Percentiles rank a stretch among this genome's conserved stretches.
Evolutionary conservation across 1,140 invertebrate species (phyloP).

Genomic region (Caenorhabditis inopinata): DNA sequence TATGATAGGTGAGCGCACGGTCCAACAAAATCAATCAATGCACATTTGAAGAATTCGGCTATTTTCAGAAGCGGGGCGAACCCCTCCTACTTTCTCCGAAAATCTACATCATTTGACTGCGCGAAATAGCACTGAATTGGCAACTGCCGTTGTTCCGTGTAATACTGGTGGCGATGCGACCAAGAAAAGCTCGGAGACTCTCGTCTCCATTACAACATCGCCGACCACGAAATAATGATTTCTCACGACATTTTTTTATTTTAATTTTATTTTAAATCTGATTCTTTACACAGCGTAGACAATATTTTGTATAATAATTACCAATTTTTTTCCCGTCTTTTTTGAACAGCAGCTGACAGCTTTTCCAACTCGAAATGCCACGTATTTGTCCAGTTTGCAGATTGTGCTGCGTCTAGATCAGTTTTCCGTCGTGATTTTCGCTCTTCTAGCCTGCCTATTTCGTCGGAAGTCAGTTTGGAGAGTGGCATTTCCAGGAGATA

Average conservation of each 20-base stretch:
- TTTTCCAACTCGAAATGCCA: neutral
- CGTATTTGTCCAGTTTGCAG: neutral
- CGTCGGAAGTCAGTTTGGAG: neutral
- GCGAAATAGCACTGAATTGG: too few relatives aligned
- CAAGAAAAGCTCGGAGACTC: neutral
- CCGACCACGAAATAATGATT: neutral
- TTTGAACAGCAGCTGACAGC: neutral
- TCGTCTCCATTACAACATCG: neutral
- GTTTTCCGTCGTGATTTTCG: neutral
- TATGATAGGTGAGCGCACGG: neutral
- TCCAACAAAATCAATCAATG: neutral
- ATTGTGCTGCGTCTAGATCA: conserved; percentile 1
- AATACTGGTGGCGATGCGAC: neutral
- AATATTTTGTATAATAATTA: too few relatives aligned
- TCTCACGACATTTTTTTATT: neutral
- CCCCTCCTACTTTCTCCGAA: neutral
- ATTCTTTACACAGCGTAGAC: too few relatives aligned
- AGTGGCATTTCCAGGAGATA: conserved; percentile 35
- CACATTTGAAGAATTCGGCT: neutral
- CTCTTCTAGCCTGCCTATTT: neutral
- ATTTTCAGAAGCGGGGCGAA: conserved; percentile 9
- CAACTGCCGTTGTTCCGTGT: neutral
- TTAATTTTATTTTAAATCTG: too few relatives aligned
- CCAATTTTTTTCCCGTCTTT: neutral
- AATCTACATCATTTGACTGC: too few relatives aligned